These are phyloP conservation scores for Tachina lurida DNA, from an alignment of 2,888 invertebrate species.

Conservation along the genomic window DNA sequence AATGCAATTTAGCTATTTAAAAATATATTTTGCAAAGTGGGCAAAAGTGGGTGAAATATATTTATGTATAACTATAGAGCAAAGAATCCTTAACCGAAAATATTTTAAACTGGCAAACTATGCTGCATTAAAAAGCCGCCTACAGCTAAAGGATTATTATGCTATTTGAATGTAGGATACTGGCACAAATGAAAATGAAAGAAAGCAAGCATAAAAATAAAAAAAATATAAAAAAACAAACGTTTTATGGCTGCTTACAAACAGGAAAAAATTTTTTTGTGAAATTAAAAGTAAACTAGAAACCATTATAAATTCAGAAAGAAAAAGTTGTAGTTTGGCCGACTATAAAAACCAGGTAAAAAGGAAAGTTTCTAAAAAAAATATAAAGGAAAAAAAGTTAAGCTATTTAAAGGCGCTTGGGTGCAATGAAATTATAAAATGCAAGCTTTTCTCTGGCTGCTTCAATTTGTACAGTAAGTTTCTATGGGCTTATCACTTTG, in stretches of 20 bases:
- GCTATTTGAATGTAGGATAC: conserved; percentile 41
- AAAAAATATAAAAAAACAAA: conserved; percentile 4
- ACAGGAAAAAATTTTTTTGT: conserved; percentile 15
- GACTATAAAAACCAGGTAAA: not conserved
- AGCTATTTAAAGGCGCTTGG: conserved; percentile 5
- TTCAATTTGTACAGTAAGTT: no score
- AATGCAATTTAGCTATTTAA: not conserved
- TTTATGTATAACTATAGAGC: not conserved
- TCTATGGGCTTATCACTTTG: no score
- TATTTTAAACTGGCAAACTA: conserved; percentile 25
- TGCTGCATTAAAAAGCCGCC: conserved; percentile 24
- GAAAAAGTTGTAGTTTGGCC: not conserved
- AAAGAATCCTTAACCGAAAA: conserved; percentile 17
- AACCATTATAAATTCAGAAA: conserved; percentile 4
- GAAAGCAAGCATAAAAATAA: not conserved
- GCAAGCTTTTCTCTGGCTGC: not conserved
- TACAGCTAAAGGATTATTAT: conserved; percentile 52
- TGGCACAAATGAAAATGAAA: conserved; percentile 39
- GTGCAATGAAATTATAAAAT: conserved; percentile 3
- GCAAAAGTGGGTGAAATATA: no score
- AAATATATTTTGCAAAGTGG: not conserved
- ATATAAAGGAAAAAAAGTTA: not conserved
- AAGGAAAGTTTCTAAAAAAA: not conserved
- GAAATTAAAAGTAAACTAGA: conserved; percentile 10
- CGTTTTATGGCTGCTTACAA: conserved; percentile 34